These are phyloP conservation scores for Pogonognathellus flavescens DNA, from an alignment of 1,140 invertebrate species.

Conservation along the genomic window DNA sequence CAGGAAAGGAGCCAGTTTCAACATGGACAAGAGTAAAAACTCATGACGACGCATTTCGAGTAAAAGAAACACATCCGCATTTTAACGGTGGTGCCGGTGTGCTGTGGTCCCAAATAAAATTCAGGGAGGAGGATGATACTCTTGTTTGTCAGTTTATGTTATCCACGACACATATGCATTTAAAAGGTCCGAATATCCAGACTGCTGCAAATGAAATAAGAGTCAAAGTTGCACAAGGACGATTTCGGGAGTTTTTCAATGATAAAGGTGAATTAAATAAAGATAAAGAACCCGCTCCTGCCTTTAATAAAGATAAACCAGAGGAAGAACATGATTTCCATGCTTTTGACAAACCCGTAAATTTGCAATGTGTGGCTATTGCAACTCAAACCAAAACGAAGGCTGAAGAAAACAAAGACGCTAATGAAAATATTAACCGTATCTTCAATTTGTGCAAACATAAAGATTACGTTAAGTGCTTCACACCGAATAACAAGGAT, in stretches of 20 bases:
- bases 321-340: too few species aligned
- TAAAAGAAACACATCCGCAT: background rate
- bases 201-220: too few species aligned
- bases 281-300: too few species aligned
- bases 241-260: too few species aligned
- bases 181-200: too few species aligned
- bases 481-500: background rate
- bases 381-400: too few species aligned
- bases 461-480: background rate
- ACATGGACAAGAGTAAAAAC: background rate
- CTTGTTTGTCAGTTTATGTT: background rate
- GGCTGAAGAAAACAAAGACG: too few species aligned
- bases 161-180: background rate
- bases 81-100: background rate
- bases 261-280: too few species aligned
- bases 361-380: too few species aligned
- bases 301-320: too few species aligned
- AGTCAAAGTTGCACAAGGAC: background rate
- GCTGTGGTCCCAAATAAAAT: background rate
- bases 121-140: background rate
- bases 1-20: background rate
- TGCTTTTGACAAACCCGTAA: too few species aligned
- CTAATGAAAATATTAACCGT: too few species aligned
- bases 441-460: background rate
- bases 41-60: background rate